Evolutionary conservation across 2,888 invertebrate species (phyloP).

Genomic region (Sepioteuthis lessoniana): DNA sequence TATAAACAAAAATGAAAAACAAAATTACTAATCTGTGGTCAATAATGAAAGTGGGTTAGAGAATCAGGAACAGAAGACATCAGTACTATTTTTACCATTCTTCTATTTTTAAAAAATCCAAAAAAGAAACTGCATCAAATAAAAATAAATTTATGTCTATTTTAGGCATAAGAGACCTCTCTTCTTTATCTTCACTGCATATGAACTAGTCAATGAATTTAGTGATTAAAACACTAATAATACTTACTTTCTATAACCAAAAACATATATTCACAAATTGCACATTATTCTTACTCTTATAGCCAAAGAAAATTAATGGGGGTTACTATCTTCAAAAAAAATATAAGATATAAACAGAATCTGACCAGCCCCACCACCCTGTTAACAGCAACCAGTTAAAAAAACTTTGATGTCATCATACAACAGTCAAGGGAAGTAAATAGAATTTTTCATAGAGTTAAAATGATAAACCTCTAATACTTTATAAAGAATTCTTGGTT

Average conservation of each 20-base stretch:
- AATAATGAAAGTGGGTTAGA: too few relatives aligned
- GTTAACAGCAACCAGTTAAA: background rate
- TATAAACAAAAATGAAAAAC: too few relatives aligned
- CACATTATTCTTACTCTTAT: background rate
- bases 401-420: background rate
- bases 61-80: too few relatives aligned
- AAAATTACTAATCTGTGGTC: too few relatives aligned
- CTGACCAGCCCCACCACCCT: background rate
- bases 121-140: too few relatives aligned
- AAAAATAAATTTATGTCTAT: too few relatives aligned
- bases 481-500: background rate
- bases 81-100: too few relatives aligned
- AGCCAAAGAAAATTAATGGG: background rate
- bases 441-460: background rate
- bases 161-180: too few relatives aligned
- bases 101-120: too few relatives aligned
- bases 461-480: background rate
- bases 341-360: background rate
- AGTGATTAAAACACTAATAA: background rate
- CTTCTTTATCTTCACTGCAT: too few relatives aligned
- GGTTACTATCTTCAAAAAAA: background rate
- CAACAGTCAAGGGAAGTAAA: background rate
- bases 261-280: background rate
- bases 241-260: background rate
- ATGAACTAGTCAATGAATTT: too few relatives aligned